Evolutionary conservation across 2,113 vertebrate genomes (phyloP), one percentile per base, ranked within the genome.

Genomic region (Bubo blakistoni): DNA sequence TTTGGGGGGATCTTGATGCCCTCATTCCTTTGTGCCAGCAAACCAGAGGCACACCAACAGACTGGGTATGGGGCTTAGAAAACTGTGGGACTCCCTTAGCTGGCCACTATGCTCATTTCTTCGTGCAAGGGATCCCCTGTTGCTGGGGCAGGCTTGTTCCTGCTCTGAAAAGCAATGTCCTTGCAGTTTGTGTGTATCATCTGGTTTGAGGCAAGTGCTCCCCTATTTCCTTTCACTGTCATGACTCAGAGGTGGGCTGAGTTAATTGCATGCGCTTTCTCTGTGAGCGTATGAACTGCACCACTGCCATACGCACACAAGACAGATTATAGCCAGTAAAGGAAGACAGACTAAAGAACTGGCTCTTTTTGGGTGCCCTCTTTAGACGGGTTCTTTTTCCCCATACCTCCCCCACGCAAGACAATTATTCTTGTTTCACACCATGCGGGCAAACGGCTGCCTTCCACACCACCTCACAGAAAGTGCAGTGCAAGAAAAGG

Each of bases 391-490:
- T 62, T 38, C 26, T 47, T 86, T 84, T n/a, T 36, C 42, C 70
- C 36, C 18, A 22, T 7, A 20, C 2, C n/a, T 81, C 18, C 32
- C 30, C 11, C 29, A 67, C 32, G 24, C 13, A 29, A 71, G n/a
- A 74, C 44, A 74, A 63, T 22, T 11, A 51, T 40, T 73, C 38
- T 32, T 58, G 11, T 54, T 66, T 62, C 51, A 55, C 34, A n/a
- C 22, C 59, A 72, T 54, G 30, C 0, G 0, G n/a, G 8, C 27
- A 79, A 85, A 81, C 1, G 1, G n/a, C 29, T 42, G 11, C 0
- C 1, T 69, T 91, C 57, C n/a, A 46, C 27, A 76, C 3, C 17
- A 44, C 29, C 34, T 80, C 16, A 32, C 26, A 32, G 40, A 88
- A 82, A 79, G 10, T 8, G 2, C 40, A 40, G 55, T 25, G 24